These are phyloP conservation scores for Lophius piscatorius DNA, from an alignment of 2,113 vertebrate species.

Conservation along the genomic window DNA sequence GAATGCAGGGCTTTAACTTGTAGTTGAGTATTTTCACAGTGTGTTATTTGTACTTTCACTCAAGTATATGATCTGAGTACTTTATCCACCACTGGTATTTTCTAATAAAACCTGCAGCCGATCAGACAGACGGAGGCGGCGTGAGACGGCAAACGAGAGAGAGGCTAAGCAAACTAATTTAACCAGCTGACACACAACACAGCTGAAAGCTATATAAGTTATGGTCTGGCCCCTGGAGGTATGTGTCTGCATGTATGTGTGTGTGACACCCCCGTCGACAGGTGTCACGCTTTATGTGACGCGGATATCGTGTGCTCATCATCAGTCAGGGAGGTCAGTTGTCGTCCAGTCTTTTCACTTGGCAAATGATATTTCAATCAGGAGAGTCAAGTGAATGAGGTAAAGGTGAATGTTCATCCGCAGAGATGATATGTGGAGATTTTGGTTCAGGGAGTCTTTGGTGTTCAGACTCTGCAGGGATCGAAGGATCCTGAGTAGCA, in stretches of 20 bases:
- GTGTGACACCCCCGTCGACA: constrained; percentile 45
- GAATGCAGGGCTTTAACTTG: too few relatives aligned
- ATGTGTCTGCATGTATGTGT: constrained; percentile 14
- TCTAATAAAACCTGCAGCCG: neutral
- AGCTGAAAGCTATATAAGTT: constrained; percentile 71
- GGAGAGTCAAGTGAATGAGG: too few relatives aligned
- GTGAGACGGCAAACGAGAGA: constrained; percentile 12
- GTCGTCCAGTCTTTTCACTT: constrained; percentile 25
- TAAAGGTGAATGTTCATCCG: too few relatives aligned
- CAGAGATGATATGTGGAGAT: too few relatives aligned
- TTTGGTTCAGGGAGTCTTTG: too few relatives aligned
- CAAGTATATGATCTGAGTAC: too few relatives aligned
- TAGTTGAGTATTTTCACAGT: too few relatives aligned
- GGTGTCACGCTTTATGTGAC: constrained; percentile 48
- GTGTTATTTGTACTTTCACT: too few relatives aligned
- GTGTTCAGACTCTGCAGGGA: too few relatives aligned
- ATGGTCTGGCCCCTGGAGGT: constrained; percentile 34
- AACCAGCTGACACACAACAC: constrained; percentile 62
- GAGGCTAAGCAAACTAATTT: constrained; percentile 40
- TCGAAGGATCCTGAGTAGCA: too few relatives aligned
- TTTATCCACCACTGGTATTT: too few relatives aligned
- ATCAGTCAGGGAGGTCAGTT: constrained; percentile 10
- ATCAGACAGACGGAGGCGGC: neutral
- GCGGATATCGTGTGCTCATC: constrained; percentile 9
- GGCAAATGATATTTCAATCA: constrained; percentile 12